A percentile compares a stretch with the other conserved stretches of the same genome.
Conservation (phyloP, 2,797 vertebrate genomes). For the Chrysocyon brachyurus region DNA sequence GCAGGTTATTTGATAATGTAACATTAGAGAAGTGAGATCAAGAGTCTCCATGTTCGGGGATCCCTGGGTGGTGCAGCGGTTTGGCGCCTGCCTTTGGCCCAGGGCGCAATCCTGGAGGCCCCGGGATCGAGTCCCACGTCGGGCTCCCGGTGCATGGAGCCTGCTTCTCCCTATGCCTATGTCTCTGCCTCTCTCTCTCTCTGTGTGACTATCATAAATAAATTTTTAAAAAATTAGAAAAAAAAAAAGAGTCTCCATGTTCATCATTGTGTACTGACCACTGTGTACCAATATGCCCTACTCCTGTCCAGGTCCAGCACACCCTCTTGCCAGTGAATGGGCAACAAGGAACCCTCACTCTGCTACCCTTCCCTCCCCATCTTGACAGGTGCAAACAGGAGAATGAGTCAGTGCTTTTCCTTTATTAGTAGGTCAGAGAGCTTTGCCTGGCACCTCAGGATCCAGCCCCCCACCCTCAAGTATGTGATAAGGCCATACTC, state of each 20-base stretch:
- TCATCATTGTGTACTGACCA: not conserved
- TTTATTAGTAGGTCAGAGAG: slow-evolving; percentile 61
- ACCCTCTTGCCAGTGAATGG: not conserved
- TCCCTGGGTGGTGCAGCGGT: too few relatives aligned
- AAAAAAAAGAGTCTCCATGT: not conserved
- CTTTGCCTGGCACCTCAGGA: slow-evolving; percentile 28
- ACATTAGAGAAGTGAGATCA: not conserved
- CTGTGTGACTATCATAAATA: too few relatives aligned
- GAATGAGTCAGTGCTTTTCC: not conserved
- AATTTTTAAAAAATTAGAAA: too few relatives aligned
- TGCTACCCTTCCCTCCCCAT: not conserved
- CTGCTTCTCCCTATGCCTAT: too few relatives aligned
- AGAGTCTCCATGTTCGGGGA: not conserved
- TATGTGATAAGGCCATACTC: not conserved
- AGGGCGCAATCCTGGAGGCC: too few relatives aligned
- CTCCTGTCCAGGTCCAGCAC: not conserved
- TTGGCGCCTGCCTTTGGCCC: too few relatives aligned
- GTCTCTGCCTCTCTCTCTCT: too few relatives aligned
- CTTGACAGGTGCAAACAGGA: not conserved
- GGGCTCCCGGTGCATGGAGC: too few relatives aligned
- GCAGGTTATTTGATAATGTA: slow-evolving; percentile 27
- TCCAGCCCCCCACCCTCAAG: not conserved
- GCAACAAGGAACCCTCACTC: not conserved
- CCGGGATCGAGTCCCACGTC: too few relatives aligned
- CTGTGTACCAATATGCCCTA: not conserved